Base-by-base conservation (phyloP, 2,888 invertebrate genomes). In the Cephus nigrinus region DNA sequence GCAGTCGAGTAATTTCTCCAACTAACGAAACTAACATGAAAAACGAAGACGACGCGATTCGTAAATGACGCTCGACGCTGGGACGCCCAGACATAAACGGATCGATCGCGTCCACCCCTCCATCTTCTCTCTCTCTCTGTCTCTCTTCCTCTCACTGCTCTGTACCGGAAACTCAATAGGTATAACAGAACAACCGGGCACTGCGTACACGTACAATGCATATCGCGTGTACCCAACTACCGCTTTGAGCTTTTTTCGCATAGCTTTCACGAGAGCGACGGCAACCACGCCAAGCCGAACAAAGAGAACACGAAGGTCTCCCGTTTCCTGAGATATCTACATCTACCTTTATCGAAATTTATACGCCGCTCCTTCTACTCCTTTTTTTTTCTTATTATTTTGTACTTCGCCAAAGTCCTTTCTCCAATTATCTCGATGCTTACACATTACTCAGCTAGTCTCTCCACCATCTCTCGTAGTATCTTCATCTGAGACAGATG, bases 71-170 rank as follows among this genome's bases (percentile, higher is more conserved):
- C 83, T 80, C 80, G 85, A 82, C 84, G 84, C 83, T 83, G 82
- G 82, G 81, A 82, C 84, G 85, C 82, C 87, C 87, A 88, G 88
- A 88, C 88, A 75, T 87, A 87, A 88, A 87, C 86, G 86, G 88
- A 88, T 88, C 88, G 88, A 88, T 88, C 84, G 85, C 83, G 78
- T 85, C 82, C 84, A 85, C 86, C 86, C 88, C 85, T 85, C 83
- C 83, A 85, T 82, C 84, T 78, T 77, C 83, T 30, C 71, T 30
- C 15, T 23, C 40, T 9, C 40, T 40, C 15, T 40, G 15, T 40
- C 40, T 40, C 40, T 15, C 40, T 55, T 55, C 15, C 40, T 55
- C 40, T 55, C 40, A 5, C 9, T 55, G 40, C 23, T 55, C 40
- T 23, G 23, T 55, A 55, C 40, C 40, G 40, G 40, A 55, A 55